Conservation (phyloP, 2,113 vertebrate genomes). For the Tragelaphus imberbis region DNA sequence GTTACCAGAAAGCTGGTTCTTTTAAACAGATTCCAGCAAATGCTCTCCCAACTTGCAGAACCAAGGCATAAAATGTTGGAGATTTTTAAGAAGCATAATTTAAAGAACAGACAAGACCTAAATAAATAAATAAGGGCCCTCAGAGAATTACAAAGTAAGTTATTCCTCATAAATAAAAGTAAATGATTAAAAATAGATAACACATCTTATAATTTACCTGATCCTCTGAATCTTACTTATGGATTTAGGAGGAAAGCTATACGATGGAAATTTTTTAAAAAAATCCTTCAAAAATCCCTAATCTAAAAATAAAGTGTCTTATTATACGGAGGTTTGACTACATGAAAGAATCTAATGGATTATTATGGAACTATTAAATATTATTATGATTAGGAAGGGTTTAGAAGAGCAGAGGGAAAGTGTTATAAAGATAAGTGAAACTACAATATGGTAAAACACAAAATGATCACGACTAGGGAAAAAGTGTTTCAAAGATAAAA, state of each 20-base stretch:
- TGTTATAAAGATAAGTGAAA: neutral
- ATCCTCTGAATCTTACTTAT: neutral
- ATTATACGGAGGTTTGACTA: neutral
- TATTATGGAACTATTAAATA: neutral
- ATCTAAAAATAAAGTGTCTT: neutral
- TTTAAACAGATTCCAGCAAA: neutral
- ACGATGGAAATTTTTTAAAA: neutral
- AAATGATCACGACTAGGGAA: neutral
- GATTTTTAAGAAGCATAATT: neutral
- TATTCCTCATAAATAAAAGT: neutral
- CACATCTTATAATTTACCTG: neutral
- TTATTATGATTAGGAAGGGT: neutral
- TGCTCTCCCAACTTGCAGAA: neutral
- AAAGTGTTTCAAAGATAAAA: neutral
- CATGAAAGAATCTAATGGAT: neutral
- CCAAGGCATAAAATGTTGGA: neutral
- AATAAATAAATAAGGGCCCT: neutral
- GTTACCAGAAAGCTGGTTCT: neutral
- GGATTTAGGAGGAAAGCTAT: neutral
- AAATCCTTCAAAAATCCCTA: neutral
- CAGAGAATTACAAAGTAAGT: neutral
- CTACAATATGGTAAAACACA: neutral
- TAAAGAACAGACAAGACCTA: neutral
- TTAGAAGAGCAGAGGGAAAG: neutral
- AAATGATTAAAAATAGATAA: neutral